A percentile compares a stretch with the other conserved stretches of the same genome.
Conservation (phyloP, 2,797 vertebrate species). For the Acipenser transmontanus region DNA sequence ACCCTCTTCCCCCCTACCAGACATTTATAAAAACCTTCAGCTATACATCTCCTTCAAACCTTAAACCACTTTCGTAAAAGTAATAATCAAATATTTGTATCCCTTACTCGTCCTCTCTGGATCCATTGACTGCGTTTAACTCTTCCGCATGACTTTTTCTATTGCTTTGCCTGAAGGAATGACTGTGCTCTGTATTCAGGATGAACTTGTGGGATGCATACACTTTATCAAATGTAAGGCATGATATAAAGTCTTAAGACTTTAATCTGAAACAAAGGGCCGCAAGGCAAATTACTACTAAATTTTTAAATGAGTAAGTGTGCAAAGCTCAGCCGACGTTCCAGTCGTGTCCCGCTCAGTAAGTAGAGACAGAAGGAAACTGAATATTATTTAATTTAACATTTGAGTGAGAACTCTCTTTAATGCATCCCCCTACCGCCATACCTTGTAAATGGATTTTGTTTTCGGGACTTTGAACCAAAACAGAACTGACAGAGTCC, state of each 20-base stretch:
- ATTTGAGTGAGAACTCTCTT: background rate
- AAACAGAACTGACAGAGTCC: constrained; percentile 70
- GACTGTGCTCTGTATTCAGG: background rate
- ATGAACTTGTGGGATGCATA: background rate
- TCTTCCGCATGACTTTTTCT: background rate
- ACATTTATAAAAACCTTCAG: too few species aligned
- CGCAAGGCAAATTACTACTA: background rate
- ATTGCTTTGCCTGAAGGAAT: constrained; percentile 1
- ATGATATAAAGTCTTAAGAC: background rate
- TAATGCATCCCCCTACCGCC: background rate
- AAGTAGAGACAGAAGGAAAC: constrained; percentile 1
- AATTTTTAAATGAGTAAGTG: background rate
- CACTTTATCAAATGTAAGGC: background rate
- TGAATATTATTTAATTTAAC: background rate
- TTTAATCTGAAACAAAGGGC: background rate
- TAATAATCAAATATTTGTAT: background rate
- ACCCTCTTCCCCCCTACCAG: too few species aligned
- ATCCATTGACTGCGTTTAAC: background rate
- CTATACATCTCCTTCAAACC: too few species aligned
- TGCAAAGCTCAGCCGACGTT: background rate
- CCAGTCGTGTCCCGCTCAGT: background rate
- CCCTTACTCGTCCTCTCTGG: background rate
- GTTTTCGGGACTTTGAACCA: constrained; percentile 73
- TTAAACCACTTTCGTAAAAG: background rate
- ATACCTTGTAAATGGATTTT: constrained; percentile 70